Evolutionary conservation across 2,888 invertebrate species (phyloP).

Genomic region (Aporophyla lueneburgensis): DNA sequence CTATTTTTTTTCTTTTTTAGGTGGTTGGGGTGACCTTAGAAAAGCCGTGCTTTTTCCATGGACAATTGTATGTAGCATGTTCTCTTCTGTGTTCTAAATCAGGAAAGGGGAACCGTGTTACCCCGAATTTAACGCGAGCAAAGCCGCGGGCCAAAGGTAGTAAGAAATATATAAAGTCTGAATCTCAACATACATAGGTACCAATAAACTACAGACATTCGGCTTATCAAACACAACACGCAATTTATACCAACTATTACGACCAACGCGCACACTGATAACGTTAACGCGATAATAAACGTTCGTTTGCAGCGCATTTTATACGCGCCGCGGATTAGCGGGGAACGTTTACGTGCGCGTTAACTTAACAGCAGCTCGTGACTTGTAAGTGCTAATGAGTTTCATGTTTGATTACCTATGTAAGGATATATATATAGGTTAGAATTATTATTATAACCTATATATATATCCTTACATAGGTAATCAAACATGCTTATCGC

Average conservation of each 20-base stretch:
- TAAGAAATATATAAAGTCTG: neutral
- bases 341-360: conserved; percentile 70
- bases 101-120: too few species aligned
- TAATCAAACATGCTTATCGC: too few species aligned
- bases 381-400: conserved; percentile 75
- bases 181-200: neutral
- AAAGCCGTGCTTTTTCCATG: too few species aligned
- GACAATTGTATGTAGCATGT: too few species aligned
- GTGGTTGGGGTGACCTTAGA: too few species aligned
- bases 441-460: conserved; percentile 5
- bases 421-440: conserved; percentile 8
- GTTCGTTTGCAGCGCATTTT: conserved; percentile 65
- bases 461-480: too few species aligned
- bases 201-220: conserved; percentile 58
- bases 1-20: too few species aligned
- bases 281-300: conserved; percentile 64
- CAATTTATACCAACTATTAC: conserved; percentile 51
- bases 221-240: conserved; percentile 64
- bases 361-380: conserved; percentile 68
- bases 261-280: conserved; percentile 56
- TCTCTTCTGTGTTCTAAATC: too few species aligned
- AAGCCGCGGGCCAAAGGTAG: too few species aligned
- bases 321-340: conserved; percentile 72
- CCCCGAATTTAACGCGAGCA: too few species aligned
- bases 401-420: conserved; percentile 63